A percentile compares a stretch with the other conserved stretches of the same genome.
phyloP scores from a whole-genome alignment of 2,888 invertebrate genomes.

The Aphidoletes aphidimyza region DNA sequence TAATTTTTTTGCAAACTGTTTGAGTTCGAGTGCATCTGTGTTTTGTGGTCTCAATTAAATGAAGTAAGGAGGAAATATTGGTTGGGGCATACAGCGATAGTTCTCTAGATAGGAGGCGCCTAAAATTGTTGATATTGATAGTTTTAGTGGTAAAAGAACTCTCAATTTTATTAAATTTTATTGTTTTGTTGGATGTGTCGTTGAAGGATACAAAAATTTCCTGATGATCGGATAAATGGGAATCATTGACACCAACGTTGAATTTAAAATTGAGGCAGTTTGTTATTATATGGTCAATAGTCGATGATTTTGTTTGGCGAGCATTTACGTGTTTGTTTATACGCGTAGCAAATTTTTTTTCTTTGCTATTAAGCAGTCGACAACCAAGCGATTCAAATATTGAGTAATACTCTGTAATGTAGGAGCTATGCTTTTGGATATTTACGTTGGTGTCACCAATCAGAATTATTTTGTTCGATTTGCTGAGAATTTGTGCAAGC shows the following conservation, averaged over 20 bases:
- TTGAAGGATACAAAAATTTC: background rate
- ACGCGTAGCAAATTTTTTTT: background rate
- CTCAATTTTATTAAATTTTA: background rate
- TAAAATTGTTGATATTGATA: background rate
- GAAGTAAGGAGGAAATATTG: background rate
- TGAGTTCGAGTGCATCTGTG: background rate
- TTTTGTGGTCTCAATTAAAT: background rate
- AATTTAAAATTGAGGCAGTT: background rate
- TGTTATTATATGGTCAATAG: background rate
- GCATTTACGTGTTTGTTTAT: background rate
- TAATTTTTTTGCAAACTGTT: background rate
- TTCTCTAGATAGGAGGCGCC: too few species aligned
- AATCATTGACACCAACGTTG: background rate
- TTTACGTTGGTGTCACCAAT: background rate
- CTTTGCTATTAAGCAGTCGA: background rate
- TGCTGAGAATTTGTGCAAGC: background rate
- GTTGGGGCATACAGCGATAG: background rate
- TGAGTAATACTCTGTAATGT: background rate
- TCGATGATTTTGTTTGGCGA: background rate
- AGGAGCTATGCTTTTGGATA: background rate
- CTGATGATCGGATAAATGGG: background rate
- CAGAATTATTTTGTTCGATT: background rate
- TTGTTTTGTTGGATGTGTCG: background rate
- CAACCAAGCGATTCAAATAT: background rate
- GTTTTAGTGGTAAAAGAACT: background rate